Percentiles rank a stretch among this genome's conserved stretches.
Evolutionary conservation across 2,113 vertebrate genomes (phyloP).

Genomic region (Helogale parvula): DNA sequence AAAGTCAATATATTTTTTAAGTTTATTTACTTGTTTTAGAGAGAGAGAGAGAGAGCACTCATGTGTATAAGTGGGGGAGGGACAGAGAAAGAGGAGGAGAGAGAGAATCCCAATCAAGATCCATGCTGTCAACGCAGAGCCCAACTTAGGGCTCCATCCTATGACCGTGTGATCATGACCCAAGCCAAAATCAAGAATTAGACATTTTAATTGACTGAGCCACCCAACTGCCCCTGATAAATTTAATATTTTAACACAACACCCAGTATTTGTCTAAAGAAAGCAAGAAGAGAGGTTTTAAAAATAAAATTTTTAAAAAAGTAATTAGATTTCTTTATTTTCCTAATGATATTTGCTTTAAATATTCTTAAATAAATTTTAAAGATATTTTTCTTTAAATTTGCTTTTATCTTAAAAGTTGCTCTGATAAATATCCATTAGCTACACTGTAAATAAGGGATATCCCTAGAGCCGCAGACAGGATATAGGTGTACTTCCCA

Average conservation of each 20-base stretch:
- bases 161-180: too few species aligned
- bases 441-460: background rate
- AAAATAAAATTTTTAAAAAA: background rate
- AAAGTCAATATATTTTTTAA: background rate
- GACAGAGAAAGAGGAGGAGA: too few species aligned
- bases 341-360: conserved; percentile 6
- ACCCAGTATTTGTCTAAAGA: background rate
- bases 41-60: too few species aligned
- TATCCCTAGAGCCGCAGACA: background rate
- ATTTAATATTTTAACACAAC: background rate
- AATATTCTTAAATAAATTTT: background rate
- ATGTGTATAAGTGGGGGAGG: too few species aligned
- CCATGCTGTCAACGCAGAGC: too few species aligned
- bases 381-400: conserved; percentile 35
- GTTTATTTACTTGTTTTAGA: too few species aligned
- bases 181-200: too few species aligned
- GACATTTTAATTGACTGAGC: too few species aligned
- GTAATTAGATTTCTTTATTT: conserved; percentile 31
- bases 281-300: background rate
- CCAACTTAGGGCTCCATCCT: too few species aligned
- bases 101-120: too few species aligned
- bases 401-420: conserved; percentile 49
- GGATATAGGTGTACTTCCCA: background rate
- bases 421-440: background rate
- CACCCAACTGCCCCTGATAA: too few species aligned